phyloP scores from a whole-genome alignment of 2,113 vertebrate genomes.

The Colinus virginianus region DNA sequence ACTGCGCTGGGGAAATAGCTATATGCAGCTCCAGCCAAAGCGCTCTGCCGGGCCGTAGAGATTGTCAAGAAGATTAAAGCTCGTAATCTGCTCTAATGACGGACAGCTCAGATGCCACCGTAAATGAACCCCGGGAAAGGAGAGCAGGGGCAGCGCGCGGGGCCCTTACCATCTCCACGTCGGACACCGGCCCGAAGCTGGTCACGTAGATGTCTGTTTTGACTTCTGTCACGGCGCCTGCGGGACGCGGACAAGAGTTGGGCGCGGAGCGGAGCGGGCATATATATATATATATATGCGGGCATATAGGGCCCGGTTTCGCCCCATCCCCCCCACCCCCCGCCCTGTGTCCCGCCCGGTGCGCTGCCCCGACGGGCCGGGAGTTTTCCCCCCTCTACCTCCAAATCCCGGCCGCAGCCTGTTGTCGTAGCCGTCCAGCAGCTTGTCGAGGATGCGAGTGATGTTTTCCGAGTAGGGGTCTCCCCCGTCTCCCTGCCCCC shows the following conservation, averaged over 20 bases:
- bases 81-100: constrained; percentile 85
- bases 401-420: constrained; percentile 93
- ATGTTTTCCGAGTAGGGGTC: constrained; percentile 90
- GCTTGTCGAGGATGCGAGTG: constrained; percentile 91
- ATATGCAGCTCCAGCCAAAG: constrained; percentile 9
- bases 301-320: not conserved
- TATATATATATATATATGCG: too few relatives aligned
- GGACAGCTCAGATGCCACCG: constrained; percentile 80
- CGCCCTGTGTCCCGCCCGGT: too few relatives aligned
- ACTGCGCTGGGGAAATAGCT: not conserved
- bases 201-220: constrained; percentile 97
- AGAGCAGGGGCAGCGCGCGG: not conserved
- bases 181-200: constrained; percentile 94
- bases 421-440: constrained; percentile 96
- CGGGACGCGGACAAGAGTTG: not conserved
- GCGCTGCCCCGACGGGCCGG: not conserved
- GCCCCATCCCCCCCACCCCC: too few relatives aligned
- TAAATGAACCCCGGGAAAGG: constrained; percentile 74
- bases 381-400: constrained; percentile 75
- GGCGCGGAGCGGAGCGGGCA: too few relatives aligned
- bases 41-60: constrained; percentile 63
- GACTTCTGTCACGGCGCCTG: constrained; percentile 92
- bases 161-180: constrained; percentile 92
- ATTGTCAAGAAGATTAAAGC: constrained; percentile 85
- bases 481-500: constrained; percentile 72